These are phyloP conservation scores for Apis laboriosa DNA, from an alignment of 1,140 invertebrate species.

Conservation along the genomic window DNA sequence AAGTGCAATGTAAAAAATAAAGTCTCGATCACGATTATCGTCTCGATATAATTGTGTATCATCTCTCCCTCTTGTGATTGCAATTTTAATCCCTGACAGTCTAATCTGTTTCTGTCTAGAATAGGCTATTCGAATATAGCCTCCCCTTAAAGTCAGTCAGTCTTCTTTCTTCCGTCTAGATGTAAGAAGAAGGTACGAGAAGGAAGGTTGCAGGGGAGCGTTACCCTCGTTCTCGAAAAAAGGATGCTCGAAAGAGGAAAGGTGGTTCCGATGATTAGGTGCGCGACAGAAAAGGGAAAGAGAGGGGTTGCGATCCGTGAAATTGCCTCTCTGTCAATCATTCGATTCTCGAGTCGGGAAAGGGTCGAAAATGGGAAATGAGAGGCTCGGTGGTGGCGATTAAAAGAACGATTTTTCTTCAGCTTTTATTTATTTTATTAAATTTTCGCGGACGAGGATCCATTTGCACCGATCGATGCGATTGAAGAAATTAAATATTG, in stretches of 20 bases:
- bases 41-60: too few species aligned
- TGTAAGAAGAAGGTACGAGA: too few species aligned
- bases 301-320: constrained; percentile 22
- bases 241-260: constrained; percentile 12
- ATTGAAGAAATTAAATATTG: too few species aligned
- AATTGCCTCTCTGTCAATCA: constrained; percentile 55
- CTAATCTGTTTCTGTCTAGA: too few species aligned
- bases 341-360: not conserved
- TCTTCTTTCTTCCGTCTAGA: not conserved
- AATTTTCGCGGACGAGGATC: not conserved
- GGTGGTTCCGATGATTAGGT: constrained; percentile 52
- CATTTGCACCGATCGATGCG: too few species aligned
- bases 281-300: not conserved
- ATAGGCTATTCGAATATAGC: too few species aligned
- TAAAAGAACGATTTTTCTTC: constrained; percentile 19
- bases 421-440: constrained; percentile 5
- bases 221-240: constrained; percentile 33
- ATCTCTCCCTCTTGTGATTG: too few species aligned
- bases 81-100: too few species aligned
- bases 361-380: constrained; percentile 27
- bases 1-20: too few species aligned
- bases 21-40: too few species aligned
- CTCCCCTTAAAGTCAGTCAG: not conserved
- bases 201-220: constrained; percentile 1
- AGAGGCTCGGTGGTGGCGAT: constrained; percentile 18